Conservation (phyloP, 2,113 vertebrate genomes). For the Apistogramma diplotaenia region DNA sequence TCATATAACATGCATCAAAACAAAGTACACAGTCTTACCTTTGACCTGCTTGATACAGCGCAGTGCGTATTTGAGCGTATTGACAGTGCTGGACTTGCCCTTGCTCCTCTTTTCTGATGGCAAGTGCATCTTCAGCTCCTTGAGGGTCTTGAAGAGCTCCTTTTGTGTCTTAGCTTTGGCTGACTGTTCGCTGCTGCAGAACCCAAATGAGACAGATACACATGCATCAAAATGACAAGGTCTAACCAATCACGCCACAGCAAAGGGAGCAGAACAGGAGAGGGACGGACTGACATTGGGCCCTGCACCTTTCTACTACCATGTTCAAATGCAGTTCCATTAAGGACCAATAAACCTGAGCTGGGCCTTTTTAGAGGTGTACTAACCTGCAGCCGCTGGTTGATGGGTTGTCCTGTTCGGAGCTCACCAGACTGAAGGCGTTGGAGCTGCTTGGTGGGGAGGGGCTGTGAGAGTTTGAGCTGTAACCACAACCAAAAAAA, state of each 20-base stretch:
- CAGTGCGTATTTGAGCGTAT: slow-evolving; percentile 89
- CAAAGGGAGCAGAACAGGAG: neutral
- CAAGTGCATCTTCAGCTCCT: slow-evolving; percentile 87
- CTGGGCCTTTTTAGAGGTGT: neutral
- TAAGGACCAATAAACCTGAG: neutral
- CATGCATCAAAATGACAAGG: slow-evolving; percentile 35
- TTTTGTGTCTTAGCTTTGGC: slow-evolving; percentile 90
- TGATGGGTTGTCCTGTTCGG: slow-evolving; percentile 85
- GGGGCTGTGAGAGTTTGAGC: slow-evolving; percentile 81
- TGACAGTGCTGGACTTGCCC: slow-evolving; percentile 87
- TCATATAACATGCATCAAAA: neutral
- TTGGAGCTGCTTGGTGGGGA: slow-evolving; percentile 82
- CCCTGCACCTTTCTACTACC: neutral
- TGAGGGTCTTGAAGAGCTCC: slow-evolving; percentile 88
- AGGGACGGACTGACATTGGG: neutral
- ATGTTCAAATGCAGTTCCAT: neutral
- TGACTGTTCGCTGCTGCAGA: slow-evolving; percentile 87
- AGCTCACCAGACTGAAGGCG: slow-evolving; percentile 86
- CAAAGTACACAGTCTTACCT: slow-evolving; percentile 77
- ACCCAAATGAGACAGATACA: slow-evolving; percentile 43
- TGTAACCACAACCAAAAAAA: slow-evolving; percentile 38
- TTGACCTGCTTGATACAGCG: slow-evolving; percentile 93
- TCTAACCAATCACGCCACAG: slow-evolving; percentile 17
- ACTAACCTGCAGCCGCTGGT: slow-evolving; percentile 89
- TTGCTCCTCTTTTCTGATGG: slow-evolving; percentile 87